Evolutionary conservation across 1,140 invertebrate genomes (phyloP).

Genomic region (Drosophila pectinifera): DNA sequence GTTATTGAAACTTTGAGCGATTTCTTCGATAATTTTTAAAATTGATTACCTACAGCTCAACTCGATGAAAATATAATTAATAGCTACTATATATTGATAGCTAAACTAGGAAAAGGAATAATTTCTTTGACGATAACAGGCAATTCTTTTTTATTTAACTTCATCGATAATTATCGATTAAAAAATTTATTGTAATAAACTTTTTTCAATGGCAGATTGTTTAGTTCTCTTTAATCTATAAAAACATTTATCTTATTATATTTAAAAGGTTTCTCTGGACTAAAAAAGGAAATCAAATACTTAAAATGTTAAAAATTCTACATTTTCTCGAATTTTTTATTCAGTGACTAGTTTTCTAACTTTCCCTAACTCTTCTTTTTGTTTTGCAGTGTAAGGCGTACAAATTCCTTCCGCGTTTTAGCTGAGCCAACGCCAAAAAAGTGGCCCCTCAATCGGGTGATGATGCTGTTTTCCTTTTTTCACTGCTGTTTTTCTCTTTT

Average conservation of each 20-base stretch:
- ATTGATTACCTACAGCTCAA: background rate
- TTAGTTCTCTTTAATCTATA: no score
- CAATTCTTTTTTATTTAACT: background rate
- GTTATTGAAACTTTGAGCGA: background rate
- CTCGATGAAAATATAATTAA: background rate
- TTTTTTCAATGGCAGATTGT: no score
- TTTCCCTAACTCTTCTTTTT: background rate
- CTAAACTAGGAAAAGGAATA: background rate
- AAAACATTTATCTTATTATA: no score
- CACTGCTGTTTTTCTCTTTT: background rate
- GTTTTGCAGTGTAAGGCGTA: background rate
- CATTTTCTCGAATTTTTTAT: no score
- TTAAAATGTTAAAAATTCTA: no score
- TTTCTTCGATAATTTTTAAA: background rate
- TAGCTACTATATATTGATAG: no score
- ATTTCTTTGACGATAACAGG: background rate
- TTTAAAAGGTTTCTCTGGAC: no score
- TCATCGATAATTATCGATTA: background rate
- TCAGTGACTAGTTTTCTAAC: no score
- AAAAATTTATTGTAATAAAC: background rate
- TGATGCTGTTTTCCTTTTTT: constrained; percentile 7
- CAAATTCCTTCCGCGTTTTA: constrained; percentile 27
- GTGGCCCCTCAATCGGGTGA: constrained; percentile 22
- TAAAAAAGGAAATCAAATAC: no score
- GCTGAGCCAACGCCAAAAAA: constrained; percentile 21